A percentile compares a stretch with the other conserved stretches of the same genome.
Conservation (phyloP, 2,797 vertebrate species). For the Heteromormyrus szaboi region DNA sequence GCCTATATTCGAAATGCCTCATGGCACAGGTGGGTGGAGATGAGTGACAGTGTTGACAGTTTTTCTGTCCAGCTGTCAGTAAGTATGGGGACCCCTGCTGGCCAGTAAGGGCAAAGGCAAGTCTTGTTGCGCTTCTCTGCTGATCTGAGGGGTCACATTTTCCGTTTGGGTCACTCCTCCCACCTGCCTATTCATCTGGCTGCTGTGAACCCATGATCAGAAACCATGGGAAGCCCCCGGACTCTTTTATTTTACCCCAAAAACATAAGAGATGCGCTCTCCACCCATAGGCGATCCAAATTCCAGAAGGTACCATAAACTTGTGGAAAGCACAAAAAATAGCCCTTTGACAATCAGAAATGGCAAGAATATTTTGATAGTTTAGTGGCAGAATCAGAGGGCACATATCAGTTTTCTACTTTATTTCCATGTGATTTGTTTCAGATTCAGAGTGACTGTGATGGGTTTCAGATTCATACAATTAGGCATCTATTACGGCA, state of each 20-base stretch:
- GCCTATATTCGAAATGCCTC: neutral
- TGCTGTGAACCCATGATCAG: neutral
- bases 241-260: neutral
- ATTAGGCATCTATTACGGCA: neutral
- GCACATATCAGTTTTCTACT: neutral
- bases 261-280: neutral
- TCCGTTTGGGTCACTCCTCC: neutral
- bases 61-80: neutral
- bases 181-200: neutral
- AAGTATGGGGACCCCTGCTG: neutral
- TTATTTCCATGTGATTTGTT: neutral
- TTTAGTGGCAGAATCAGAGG: neutral
- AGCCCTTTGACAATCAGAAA: neutral
- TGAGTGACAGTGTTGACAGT: neutral
- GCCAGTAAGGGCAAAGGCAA: neutral
- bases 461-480: neutral
- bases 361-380: neutral
- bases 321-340: constrained; percentile 1
- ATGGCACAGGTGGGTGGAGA: neutral
- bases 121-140: neutral
- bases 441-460: neutral
- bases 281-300: neutral
- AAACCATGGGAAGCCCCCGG: neutral
- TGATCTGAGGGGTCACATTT: neutral
- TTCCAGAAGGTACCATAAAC: neutral